Percentiles rank a stretch among this genome's conserved stretches.
phyloP scores from a whole-genome alignment of 2,797 vertebrate genomes.

The Coracias cyanogaster region DNA sequence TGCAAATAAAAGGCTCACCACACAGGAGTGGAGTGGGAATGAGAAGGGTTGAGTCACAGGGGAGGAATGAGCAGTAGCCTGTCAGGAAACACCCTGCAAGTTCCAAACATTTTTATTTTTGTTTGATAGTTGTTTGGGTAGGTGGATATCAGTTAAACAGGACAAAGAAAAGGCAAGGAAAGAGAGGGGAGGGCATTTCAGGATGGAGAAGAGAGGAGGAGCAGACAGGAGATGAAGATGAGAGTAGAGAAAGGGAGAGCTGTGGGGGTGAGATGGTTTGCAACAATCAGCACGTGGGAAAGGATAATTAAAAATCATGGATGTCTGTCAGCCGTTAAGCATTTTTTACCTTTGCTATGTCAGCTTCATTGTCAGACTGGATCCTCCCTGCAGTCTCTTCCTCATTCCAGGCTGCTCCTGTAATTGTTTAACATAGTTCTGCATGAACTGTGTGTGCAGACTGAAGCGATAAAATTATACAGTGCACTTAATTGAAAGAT shows the following conservation, averaged over 20 bases:
- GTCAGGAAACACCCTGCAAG: constrained; percentile 35
- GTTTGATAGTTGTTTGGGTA: constrained; percentile 34
- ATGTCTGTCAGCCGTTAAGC: constrained; percentile 29
- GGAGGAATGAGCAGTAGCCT: constrained; percentile 23
- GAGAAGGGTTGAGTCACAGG: constrained; percentile 12
- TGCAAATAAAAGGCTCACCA: background rate
- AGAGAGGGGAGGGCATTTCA: background rate
- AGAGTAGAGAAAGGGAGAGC: background rate
- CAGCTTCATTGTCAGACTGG: constrained; percentile 21
- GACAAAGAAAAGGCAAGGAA: background rate
- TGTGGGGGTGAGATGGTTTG: background rate
- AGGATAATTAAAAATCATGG: constrained; percentile 53
- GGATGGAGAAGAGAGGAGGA: background rate
- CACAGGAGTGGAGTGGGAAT: background rate
- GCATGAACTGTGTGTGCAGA: background rate
- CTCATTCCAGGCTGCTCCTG: constrained; percentile 48
- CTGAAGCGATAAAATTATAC: constrained; percentile 47
- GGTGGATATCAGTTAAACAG: constrained; percentile 32
- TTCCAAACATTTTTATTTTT: constrained; percentile 61
- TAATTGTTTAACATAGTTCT: constrained; percentile 47
- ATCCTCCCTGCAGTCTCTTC: constrained; percentile 59
- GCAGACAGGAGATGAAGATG: background rate
- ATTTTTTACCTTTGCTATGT: constrained; percentile 31
- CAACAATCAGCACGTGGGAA: background rate
- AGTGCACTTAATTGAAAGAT: constrained; percentile 46